Base-by-base conservation (phyloP, 2,113 vertebrate genomes). In the Fulica atra region DNA sequence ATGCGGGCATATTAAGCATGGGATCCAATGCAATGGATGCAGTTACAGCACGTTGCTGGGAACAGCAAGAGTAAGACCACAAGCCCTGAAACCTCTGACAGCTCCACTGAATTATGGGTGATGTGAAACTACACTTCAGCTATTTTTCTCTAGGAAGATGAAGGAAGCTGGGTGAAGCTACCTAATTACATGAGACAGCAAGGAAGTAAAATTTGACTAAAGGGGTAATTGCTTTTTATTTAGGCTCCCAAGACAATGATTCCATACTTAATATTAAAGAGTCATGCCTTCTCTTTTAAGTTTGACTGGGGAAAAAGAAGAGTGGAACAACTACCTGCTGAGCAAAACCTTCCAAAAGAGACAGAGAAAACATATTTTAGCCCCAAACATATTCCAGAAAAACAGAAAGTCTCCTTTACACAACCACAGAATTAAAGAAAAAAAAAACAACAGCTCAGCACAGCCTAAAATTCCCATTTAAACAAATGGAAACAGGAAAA, bases 151-250 rank as follows among this genome's bases (percentile, higher is more conserved):
- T 29, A 46, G 36, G 29, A 64, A 70, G 54, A 66, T 56, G 86
- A 91, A 88, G 80, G 68, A 64, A 93, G 69, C 46, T 60, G 35
- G 29, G n/a, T n/a, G 25, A 90, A 68, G 61, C 76, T 79, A 40
- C 51, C 48, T 60, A 94, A 94, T 92, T 92, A 94, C 29, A 77
- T 48, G 51, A 86, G 42, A 59, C 88, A 94, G 68, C 50, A 89
- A 88, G 76, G 90, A 95, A 88, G 90, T 63, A 70, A 82, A 76
- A 66, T 64, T 36, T 81, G 82, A 86, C 79, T 94, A 90, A 78
- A 59, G 81, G 38, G 69, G 51, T 92, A 92, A 92, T 70, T 95
- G 89, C 60, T 92, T 81, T 91, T 80, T 59, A 92, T 85, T 81
- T 57, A 71, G 53, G 26, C 72, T 97, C 85, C 57, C 60, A 70